Conservation (phyloP, 2,888 invertebrate genomes). For the Caenorhabditis becei region DNA sequence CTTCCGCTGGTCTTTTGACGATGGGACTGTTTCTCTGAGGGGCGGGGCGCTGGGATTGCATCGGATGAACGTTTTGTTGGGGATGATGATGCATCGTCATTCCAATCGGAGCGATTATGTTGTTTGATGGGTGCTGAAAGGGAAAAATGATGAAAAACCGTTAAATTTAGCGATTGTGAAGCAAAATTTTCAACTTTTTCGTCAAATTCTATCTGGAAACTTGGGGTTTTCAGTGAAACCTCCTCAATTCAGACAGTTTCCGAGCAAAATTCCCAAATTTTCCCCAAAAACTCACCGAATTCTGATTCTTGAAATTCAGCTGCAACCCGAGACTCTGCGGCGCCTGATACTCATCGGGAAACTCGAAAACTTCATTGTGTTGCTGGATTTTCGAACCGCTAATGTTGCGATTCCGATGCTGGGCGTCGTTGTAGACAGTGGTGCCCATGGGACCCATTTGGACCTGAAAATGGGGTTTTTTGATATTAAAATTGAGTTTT, state of each 20-base stretch:
- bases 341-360: conserved; percentile 76
- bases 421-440: conserved; percentile 30
- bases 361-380: conserved; percentile 68
- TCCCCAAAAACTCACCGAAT: conserved; percentile 18
- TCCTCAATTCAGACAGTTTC: too few species aligned
- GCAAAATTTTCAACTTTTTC: too few species aligned
- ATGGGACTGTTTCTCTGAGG: conserved; percentile 42
- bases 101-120: conserved; percentile 58
- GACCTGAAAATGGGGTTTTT: too few species aligned
- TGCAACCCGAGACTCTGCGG: conserved; percentile 72
- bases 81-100: conserved; percentile 64
- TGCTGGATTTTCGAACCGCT: conserved; percentile 44
- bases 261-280: neutral
- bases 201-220: neutral
- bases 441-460: conserved; percentile 25
- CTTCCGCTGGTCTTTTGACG: conserved; percentile 33
- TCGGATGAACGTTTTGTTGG: conserved; percentile 32
- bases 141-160: too few species aligned
- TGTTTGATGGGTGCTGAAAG: conserved; percentile 44
- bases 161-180: too few species aligned
- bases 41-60: neutral
- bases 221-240: neutral
- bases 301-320: conserved; percentile 53
- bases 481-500: too few species aligned
- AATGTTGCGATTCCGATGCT: conserved; percentile 39